Base-by-base conservation (phyloP, 2,888 invertebrate genomes). In the Pachycephus smyrnensis region DNA sequence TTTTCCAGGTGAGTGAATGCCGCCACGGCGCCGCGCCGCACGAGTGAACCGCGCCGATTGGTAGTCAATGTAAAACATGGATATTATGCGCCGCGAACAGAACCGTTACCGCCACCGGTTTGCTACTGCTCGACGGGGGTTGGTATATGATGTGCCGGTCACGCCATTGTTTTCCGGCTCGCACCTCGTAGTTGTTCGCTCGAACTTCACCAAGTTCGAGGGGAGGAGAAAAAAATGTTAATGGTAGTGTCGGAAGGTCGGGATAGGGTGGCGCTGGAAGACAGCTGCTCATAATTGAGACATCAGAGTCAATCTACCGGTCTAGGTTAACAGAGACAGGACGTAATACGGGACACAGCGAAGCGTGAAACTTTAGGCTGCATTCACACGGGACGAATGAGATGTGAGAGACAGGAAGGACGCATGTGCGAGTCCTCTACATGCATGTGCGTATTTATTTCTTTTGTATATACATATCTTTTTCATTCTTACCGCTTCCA, bases 1-100 rank as follows among this genome's bases (percentile, higher is more conserved):
- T 80, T 36, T 80, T 73, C 75, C 80, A 77, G 78, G 80, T 83
- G 78, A 83, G 76, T 80, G 82, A 82, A 82, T 80, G 73, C 33
- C 4, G 73, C n/a, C 23, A 4, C 73, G 32, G 73, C 68, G 37
- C n/a, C 23, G 76, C 76, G 73, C 32, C 71, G 33, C 73, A 73
- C 68, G 40, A 40, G 40, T 40, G 40, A 40, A 40, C 40, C 40
- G 15, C 40, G 15, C 40, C 15, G 71, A 32, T 31, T 12, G 32
- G 71, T 12, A 32, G 31, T 71, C 71, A 32, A 71, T 32, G 71
- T 32, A 78, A 81, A 81, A 76, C 76, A 79, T 76, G 76, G 81
- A 75, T 79, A 81, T 81, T 77, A 78, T 76, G 76, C 73, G 75
- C 75, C 36, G 76, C 75, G 78, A 78, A 77, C 75, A 77, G 79